Conservation (phyloP, 2,888 invertebrate genomes). For the Trachelus tabidus region DNA sequence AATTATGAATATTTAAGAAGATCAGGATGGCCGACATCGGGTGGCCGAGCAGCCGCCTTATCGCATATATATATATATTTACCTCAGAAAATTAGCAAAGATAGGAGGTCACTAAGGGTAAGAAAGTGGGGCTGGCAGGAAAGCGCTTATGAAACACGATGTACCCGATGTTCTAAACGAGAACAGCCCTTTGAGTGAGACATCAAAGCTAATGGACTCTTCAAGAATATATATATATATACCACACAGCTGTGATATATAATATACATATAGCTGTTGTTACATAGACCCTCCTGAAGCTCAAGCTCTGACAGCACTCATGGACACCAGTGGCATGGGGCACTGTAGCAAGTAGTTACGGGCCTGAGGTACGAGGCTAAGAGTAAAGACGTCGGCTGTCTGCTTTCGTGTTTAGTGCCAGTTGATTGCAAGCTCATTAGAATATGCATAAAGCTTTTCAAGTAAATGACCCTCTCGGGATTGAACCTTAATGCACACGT, state of each 20-base stretch:
- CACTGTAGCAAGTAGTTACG: background rate
- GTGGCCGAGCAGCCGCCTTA: background rate
- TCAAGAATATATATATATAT: background rate
- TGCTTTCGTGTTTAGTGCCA: slow-evolving; percentile 37
- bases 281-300: background rate
- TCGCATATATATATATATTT: slow-evolving; percentile 24
- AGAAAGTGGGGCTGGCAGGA: slow-evolving; percentile 40
- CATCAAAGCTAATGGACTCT: slow-evolving; percentile 62
- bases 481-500: background rate
- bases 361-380: background rate
- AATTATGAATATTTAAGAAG: slow-evolving; percentile 57
- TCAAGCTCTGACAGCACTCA: background rate
- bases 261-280: background rate
- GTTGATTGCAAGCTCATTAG: slow-evolving; percentile 52
- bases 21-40: background rate
- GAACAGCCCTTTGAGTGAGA: slow-evolving; percentile 59
- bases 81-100: slow-evolving; percentile 39
- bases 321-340: background rate
- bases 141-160: slow-evolving; percentile 59
- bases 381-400: slow-evolving; percentile 12
- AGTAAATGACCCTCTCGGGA: background rate
- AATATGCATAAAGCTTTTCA: slow-evolving; percentile 42
- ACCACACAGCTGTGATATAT: background rate
- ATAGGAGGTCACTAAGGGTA: slow-evolving; percentile 25
- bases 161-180: slow-evolving; percentile 56